Evolutionary conservation across 1,140 invertebrate species (phyloP).

Genomic region (Drosophila pallidifrons): DNA sequence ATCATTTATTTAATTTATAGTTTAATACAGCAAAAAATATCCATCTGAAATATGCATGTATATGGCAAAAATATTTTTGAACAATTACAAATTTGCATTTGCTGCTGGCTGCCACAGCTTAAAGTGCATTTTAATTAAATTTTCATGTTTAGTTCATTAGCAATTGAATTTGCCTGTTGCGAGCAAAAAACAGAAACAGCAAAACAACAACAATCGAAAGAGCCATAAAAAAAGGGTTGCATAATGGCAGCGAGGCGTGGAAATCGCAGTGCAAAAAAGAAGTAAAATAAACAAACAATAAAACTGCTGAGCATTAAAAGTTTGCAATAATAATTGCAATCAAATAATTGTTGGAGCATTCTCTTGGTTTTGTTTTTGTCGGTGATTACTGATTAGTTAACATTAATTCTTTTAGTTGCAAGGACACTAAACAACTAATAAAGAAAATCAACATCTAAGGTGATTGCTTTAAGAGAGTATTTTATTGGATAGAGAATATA

Average conservation of each 20-base stretch:
- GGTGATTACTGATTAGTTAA: conserved; percentile 29
- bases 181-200: conserved; percentile 38
- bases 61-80: conserved; percentile 35
- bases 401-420: conserved; percentile 13
- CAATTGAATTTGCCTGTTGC: conserved; percentile 62
- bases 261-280: conserved; percentile 25
- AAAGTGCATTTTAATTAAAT: conserved; percentile 64
- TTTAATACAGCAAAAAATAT: conserved; percentile 5
- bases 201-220: conserved; percentile 24
- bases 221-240: conserved; percentile 55
- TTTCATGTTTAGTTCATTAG: conserved; percentile 67
- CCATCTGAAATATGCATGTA: conserved; percentile 11
- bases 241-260: conserved; percentile 57
- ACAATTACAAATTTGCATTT: conserved; percentile 47
- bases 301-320: conserved; percentile 45
- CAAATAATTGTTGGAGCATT: conserved; percentile 42
- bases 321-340: conserved; percentile 54
- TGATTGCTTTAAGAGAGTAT: neutral
- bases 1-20: conserved; percentile 30
- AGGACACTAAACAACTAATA: conserved; percentile 27
- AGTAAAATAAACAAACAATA: conserved; percentile 13
- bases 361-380: conserved; percentile 8
- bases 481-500: neutral
- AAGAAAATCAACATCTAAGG: neutral
- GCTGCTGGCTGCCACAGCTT: conserved; percentile 34